phyloP scores from a whole-genome alignment of 1,140 invertebrate species.

The Agrypnia vestita region DNA sequence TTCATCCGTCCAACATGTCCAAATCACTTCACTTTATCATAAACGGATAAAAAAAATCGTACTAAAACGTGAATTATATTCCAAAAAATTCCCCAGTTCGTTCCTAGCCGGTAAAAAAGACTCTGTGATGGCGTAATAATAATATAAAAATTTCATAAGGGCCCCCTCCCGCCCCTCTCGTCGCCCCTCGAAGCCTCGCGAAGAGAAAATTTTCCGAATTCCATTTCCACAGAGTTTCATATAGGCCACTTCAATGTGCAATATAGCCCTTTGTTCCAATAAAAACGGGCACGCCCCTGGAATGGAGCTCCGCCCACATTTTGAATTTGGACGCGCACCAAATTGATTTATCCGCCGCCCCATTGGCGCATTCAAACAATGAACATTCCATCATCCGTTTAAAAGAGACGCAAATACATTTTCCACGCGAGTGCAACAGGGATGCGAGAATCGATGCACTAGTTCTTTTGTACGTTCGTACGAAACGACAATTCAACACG shows the following conservation, averaged over 20 bases:
- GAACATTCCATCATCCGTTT: slow-evolving; percentile 1
- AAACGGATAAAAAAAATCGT: not conserved
- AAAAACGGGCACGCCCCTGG: slow-evolving; percentile 45
- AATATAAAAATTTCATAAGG: slow-evolving; percentile 61
- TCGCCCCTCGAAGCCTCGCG: not conserved
- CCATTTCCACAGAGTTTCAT: slow-evolving; percentile 55
- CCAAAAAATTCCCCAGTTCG: not conserved
- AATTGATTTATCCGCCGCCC: slow-evolving; percentile 42
- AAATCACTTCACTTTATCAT: too few species aligned
- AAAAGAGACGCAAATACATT: slow-evolving; percentile 20
- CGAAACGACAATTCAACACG: slow-evolving; percentile 32
- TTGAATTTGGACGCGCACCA: not conserved
- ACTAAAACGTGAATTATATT: not conserved
- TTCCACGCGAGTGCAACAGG: not conserved
- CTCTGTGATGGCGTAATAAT: slow-evolving; percentile 42
- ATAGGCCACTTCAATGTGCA: slow-evolving; percentile 58
- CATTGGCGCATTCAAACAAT: slow-evolving; percentile 36
- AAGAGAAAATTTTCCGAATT: slow-evolving; percentile 59
- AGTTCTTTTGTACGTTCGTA: slow-evolving; percentile 18
- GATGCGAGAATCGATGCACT: slow-evolving; percentile 31
- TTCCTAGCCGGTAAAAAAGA: not conserved
- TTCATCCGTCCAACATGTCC: too few species aligned
- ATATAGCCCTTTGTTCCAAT: slow-evolving; percentile 53
- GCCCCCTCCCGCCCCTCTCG: not conserved
- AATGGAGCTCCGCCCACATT: slow-evolving; percentile 30